These are phyloP conservation scores for Dissostichus mawsoni DNA, from an alignment of 2,113 vertebrate genomes.

Conservation along the genomic window DNA sequence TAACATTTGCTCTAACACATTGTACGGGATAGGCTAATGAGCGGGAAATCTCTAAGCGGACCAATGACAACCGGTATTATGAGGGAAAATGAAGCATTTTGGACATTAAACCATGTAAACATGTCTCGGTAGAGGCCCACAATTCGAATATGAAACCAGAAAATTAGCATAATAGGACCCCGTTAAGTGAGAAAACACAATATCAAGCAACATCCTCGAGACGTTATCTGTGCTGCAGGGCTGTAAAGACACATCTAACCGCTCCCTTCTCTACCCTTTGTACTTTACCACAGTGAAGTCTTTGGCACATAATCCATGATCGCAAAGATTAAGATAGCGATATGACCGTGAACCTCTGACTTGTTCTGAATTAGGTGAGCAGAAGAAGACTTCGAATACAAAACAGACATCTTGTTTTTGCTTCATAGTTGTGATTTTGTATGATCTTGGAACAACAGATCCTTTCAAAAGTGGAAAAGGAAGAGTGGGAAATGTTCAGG, in stretches of 20 bases:
- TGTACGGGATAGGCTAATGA: no score
- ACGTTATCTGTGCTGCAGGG: constrained; percentile 26
- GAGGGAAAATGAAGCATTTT: no score
- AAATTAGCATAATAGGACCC: no score
- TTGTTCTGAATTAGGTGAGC: background rate
- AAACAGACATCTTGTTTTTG: background rate
- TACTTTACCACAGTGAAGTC: constrained; percentile 47
- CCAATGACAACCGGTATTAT: no score
- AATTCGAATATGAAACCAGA: no score
- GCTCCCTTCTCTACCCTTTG: constrained; percentile 61
- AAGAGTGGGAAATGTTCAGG: background rate
- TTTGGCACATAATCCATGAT: constrained; percentile 21
- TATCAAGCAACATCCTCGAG: background rate
- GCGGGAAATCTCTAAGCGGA: no score
- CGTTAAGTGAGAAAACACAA: no score
- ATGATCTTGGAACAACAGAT: background rate
- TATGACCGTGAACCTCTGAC: constrained; percentile 2
- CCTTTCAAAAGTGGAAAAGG: background rate
- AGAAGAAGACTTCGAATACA: background rate
- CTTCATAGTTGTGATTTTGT: no score
- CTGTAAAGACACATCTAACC: constrained; percentile 28
- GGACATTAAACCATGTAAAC: no score
- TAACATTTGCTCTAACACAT: no score
- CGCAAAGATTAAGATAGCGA: constrained; percentile 11
- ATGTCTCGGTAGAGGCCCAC: no score